Evolutionary conservation across 2,797 vertebrate genomes (phyloP).

Genomic region (Siniperca undulata): DNA sequence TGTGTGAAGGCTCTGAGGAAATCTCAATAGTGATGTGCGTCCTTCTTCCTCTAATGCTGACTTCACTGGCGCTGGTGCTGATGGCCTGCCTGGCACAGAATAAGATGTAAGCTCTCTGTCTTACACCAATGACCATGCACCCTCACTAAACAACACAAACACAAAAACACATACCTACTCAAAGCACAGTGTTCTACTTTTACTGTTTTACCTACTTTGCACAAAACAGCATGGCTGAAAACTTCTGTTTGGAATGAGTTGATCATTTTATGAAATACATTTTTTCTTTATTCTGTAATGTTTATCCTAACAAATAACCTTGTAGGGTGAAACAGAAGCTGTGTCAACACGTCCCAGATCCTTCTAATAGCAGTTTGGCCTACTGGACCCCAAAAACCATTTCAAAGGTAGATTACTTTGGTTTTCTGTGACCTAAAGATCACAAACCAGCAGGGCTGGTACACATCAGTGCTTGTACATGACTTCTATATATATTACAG

Average conservation of each 20-base stretch:
- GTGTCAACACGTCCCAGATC: constrained; percentile 70
- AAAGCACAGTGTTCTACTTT: background rate
- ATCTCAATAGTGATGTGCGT: background rate
- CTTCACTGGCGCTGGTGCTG: constrained; percentile 44
- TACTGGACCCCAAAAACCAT: constrained; percentile 64
- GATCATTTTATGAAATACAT: background rate
- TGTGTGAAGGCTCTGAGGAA: constrained; percentile 56
- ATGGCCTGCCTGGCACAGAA: constrained; percentile 48
- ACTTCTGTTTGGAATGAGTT: background rate
- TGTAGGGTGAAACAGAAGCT: constrained; percentile 69
- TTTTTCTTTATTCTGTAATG: background rate
- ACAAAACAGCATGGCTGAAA: background rate
- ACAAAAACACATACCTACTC: constrained; percentile 14
- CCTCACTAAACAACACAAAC: background rate
- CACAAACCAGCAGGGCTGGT: background rate
- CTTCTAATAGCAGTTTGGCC: constrained; percentile 75
- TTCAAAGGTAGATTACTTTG: constrained; percentile 51
- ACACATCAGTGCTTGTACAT: background rate
- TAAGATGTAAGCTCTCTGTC: constrained; percentile 47
- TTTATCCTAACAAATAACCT: background rate
- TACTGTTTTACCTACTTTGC: background rate
- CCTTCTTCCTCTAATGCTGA: constrained; percentile 40
- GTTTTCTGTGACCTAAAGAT: background rate
- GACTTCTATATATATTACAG: background rate
- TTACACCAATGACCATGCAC: no score